Base-by-base conservation (phyloP, 2,797 vertebrate genomes). In the Spinus pinus region DNA sequence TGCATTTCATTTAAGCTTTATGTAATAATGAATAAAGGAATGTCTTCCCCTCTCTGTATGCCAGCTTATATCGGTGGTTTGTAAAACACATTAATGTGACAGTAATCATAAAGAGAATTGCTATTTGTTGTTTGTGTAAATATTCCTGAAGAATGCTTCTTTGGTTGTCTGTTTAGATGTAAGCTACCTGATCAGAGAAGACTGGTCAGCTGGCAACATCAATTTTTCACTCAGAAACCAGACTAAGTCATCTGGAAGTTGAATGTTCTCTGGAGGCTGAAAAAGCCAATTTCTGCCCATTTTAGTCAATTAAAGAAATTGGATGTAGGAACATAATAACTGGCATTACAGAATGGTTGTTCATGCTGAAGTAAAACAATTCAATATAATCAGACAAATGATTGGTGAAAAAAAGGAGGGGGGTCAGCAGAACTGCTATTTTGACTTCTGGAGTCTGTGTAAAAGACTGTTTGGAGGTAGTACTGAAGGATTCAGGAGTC, bases 1-100 rank as follows among this genome's bases (percentile, higher is more conserved):
- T 62, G 56, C 21, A 65, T n/a, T 97, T 94, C 27, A 90, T 94
- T 85, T 96, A 50, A 42, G 62, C 58, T 95, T 96, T 95, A 64
- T 71, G 50, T 95, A 94, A 31, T 78, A 81, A 86, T 82, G 21
- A 89, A 62, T 72, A 88, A 93, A 92, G 58, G 61, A 95, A 75
- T 51, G 62, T 72, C 65, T 91, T 96, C 73, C 66, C 39, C 33
- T 46, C 14, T 75, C 80, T 69, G 5, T 22, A 14, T 60, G 24
- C 6, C 30, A 71, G 6, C 4, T n/a, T 72, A 31, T 44, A n/a
- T 22, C 74, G 23, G 3, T 62, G 19, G 9, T 61, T 57, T 88
- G 14, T 58, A 71, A 81, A 84, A 74, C 0, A 3, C 14, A 20
- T 72, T 42, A 27, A 20, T 49, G 3, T 50, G 23, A 58, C 28